These are phyloP conservation scores for Limnephilus rhombicus DNA, from an alignment of 2,888 invertebrate species.

Conservation along the genomic window DNA sequence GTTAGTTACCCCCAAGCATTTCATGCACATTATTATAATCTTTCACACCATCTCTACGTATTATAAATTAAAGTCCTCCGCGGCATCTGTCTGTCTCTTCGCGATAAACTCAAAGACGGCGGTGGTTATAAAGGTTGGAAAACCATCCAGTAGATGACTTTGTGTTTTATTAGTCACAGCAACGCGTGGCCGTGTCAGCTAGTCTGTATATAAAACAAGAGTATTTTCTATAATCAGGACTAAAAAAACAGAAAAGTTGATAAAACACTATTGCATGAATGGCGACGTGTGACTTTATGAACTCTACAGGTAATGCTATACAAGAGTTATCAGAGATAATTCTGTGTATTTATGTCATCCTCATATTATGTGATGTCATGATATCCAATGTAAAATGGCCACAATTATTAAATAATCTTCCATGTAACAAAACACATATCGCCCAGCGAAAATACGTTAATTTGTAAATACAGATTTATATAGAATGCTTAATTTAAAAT, in stretches of 20 bases:
- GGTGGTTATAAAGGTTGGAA: no score
- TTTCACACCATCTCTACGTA: no score
- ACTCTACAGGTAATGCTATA: neutral
- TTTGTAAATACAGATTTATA: neutral
- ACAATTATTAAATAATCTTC: neutral
- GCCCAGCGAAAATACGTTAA: neutral
- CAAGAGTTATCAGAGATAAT: neutral
- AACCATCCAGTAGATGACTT: no score
- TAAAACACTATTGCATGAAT: neutral
- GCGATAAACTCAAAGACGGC: no score
- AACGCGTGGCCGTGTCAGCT: no score
- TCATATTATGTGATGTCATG: no score
- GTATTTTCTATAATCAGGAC: neutral
- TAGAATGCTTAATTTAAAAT: neutral
- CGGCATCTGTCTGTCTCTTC: no score
- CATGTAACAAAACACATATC: neutral
- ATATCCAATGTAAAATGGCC: neutral
- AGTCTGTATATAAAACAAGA: neutral
- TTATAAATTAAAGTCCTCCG: no score
- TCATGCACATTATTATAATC: no score
- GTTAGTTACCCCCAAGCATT: no score
- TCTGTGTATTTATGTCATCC: neutral
- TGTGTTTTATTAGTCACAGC: no score
- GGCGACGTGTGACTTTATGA: neutral
- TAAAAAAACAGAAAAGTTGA: neutral